Base-by-base conservation (phyloP, 2,113 vertebrate genomes). In the Hippopotamus amphibius region DNA sequence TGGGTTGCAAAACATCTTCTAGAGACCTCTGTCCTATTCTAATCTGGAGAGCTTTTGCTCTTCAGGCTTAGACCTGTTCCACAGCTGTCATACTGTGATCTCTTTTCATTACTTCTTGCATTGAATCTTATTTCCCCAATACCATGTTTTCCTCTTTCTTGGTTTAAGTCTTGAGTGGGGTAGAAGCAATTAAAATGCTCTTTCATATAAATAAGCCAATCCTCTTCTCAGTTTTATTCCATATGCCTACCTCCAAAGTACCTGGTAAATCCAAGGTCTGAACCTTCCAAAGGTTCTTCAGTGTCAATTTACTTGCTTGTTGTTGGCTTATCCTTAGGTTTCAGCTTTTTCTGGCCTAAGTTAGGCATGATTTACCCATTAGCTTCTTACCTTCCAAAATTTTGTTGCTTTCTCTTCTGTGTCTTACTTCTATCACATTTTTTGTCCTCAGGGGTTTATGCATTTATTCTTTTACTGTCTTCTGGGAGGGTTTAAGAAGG, bases 381-480 rank as follows among this genome's bases (percentile, higher is more conserved):
- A 79, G 68, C 22, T 28, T 90, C 80, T 84, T 95, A 86, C 50
- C 66, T 95, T 96, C 28, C 66, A 89, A 92, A 89, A 84, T 50
- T 76, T 65, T 90, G n/a, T 76, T 79, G 57, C 59, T 89, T 82
- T 90, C 50, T 69, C 37, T 92, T 82, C 46, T 92, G 7, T 80
- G n/a, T 48, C 28, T 88, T 82, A 85, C 16, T 79, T 72, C 43
- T 94, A 92, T 33, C 26, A 21, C 13, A 72, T 81, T 90, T 90
- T 82, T 95, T 84, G 15, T 46, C 21, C 81, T 83, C 43, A 1
- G 76, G 77, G 3, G 16, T 77, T 92, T 74, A 81, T 15, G 26
- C 17, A 80, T 68, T 63, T 88, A 76, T 74, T 88, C 57, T 80
- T 69, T 84, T 81, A 95, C 21, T 81, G 22, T 96, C 13, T 96